These are phyloP conservation scores for Mya arenaria DNA, from an alignment of 1,140 invertebrate genomes.

Conservation along the genomic window DNA sequence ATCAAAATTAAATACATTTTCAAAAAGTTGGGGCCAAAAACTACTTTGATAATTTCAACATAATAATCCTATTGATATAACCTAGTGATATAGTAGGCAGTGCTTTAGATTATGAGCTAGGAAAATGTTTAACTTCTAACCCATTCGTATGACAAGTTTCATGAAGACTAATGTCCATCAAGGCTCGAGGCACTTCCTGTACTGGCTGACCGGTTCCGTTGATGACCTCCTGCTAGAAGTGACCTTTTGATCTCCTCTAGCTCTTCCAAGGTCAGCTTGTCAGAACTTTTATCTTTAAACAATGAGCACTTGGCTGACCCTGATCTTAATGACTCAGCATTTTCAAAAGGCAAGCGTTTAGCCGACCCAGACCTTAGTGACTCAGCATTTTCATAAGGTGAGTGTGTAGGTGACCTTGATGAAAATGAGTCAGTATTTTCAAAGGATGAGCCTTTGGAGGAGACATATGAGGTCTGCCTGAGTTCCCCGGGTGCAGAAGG, in stretches of 20 bases:
- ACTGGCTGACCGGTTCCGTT: conserved; percentile 29
- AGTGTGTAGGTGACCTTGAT: not conserved
- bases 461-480: conserved; percentile 21
- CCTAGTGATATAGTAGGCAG: not conserved
- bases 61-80: not conserved
- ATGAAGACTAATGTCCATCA: conserved; percentile 4
- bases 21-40: not conserved
- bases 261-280: conserved; percentile 26
- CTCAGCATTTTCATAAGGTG: conserved; percentile 8
- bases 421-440: conserved; percentile 8
- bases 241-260: conserved; percentile 32
- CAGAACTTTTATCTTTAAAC: not conserved
- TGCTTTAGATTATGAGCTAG: not conserved
- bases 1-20: not conserved
- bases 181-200: conserved; percentile 53
- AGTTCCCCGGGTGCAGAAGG: conserved; percentile 50
- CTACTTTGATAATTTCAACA: not conserved
- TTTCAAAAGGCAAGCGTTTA: conserved; percentile 32
- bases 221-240: not conserved
- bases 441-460: conserved; percentile 42
- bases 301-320: not conserved
- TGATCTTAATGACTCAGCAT: not conserved
- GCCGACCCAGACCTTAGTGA: conserved; percentile 20
- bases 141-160: not conserved
- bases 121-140: not conserved